A percentile compares a stretch with the other conserved stretches of the same genome.
Conservation (phyloP, 2,113 vertebrate genomes). For the Colinus virginianus region DNA sequence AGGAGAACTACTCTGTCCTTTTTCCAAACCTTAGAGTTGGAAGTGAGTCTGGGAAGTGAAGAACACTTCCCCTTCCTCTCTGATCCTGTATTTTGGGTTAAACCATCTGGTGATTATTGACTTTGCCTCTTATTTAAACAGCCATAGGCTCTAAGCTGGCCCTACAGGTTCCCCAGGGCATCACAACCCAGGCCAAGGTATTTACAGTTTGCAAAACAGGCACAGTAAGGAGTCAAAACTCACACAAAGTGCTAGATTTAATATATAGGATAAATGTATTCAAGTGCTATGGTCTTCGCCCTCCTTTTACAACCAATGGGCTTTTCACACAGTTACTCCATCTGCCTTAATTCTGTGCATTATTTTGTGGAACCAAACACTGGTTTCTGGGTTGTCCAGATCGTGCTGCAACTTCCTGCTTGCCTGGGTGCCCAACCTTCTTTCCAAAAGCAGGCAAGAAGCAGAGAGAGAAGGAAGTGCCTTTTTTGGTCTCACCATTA, state of each 20-base stretch:
- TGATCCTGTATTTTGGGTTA: neutral
- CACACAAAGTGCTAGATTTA: neutral
- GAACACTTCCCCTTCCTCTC: neutral
- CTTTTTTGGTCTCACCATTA: neutral
- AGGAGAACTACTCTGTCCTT: neutral
- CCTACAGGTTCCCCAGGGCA: conserved; percentile 2
- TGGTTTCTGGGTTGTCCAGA: neutral
- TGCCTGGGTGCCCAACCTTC: neutral
- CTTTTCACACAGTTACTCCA: neutral
- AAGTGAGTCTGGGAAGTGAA: neutral
- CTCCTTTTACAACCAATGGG: neutral
- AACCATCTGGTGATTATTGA: conserved; percentile 21
- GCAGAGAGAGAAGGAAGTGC: neutral
- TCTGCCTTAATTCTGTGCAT: neutral
- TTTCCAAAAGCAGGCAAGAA: neutral
- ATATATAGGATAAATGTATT: neutral
- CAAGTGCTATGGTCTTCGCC: neutral
- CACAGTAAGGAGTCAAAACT: neutral
- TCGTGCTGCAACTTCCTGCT: neutral
- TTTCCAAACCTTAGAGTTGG: neutral
- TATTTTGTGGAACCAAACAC: neutral
- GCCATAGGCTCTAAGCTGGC: neutral
- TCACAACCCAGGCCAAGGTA: conserved; percentile 14
- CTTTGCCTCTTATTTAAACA: neutral
- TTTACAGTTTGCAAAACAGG: conserved; percentile 16